phyloP scores from a whole-genome alignment of 1,140 invertebrate genomes.

The Argopecten irradians region DNA sequence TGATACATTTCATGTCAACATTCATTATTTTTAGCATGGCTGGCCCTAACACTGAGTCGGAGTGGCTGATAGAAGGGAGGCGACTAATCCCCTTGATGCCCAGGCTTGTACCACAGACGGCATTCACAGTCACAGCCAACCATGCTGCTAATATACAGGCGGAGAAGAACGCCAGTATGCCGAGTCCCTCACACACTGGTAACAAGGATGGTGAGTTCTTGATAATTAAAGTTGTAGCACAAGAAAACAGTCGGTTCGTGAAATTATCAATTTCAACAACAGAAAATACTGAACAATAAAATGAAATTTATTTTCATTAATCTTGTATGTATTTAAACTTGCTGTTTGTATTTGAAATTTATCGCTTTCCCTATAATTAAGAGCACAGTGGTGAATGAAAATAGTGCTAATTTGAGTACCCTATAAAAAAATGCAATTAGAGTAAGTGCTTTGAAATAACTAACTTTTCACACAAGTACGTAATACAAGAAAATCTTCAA shows the following conservation, averaged over 20 bases:
- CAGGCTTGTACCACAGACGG: constrained; percentile 87
- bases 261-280: no score
- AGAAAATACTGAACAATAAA: background rate
- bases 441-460: background rate
- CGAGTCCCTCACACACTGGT: constrained; percentile 68
- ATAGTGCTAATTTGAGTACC: no score
- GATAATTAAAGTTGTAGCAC: no score
- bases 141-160: constrained; percentile 79
- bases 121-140: constrained; percentile 90
- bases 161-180: constrained; percentile 71
- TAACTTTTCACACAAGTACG: background rate
- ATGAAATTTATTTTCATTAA: background rate
- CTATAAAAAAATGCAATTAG: no score
- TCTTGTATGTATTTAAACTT: no score
- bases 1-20: no score
- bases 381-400: no score
- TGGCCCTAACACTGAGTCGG: constrained; percentile 87
- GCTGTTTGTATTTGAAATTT: no score
- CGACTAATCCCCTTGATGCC: constrained; percentile 88
- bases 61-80: constrained; percentile 91
- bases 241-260: no score
- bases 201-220: constrained; percentile 69
- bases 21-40: constrained; percentile 86
- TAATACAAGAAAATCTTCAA: background rate
- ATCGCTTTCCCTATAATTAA: no score